Base-by-base conservation (phyloP, 2,888 invertebrate genomes). In the Aphidoletes aphidimyza region DNA sequence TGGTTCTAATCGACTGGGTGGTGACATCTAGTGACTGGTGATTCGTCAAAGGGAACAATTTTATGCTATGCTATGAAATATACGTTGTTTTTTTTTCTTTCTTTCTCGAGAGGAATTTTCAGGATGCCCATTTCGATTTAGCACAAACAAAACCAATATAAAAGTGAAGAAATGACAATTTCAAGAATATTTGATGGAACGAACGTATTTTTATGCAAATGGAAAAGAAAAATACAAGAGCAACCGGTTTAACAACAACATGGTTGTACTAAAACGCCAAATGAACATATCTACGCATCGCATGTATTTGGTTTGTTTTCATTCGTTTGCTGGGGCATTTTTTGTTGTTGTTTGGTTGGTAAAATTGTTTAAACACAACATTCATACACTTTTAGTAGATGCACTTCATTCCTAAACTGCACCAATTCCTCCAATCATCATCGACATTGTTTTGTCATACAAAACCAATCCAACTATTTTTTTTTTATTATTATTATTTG, bases 301-400 rank as follows among this genome's bases (percentile, higher is more conserved):
- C 17, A 30, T 14, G 54, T 54, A 14, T 34, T 69, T 14, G 34
- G 69, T 69, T 69, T 69, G 69, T 69, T 69, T 69, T 69, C 69
- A 69, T 54, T n/a, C n/a, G 22, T 69, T 69, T 30, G 30, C 1
- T 78, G n/a, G 22, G 5, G 81, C 81, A 81, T 81, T 81, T n/a
- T n/a, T 81, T 81, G 8, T 22, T 81, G 81, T 81, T 30, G n/a
- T 14, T 6, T 22, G 37, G 81, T 81, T 81, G 81, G 81, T 37
- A 81, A n/a, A 36, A 22, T 11, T 37, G 37, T 37, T 36, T 81
- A 81, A 81, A 81, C 81, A 81, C 22, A 81, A 81, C n/a, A n/a
- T 37, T 81, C 81, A 81, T 81, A 37, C n/a, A 81, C 36, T 37
- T n/a, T 81, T n/a, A 81, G 37, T 81, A n/a, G 37, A 81, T 81